phyloP scores from a whole-genome alignment of 2,797 vertebrate genomes.

The Vireo griseus region DNA sequence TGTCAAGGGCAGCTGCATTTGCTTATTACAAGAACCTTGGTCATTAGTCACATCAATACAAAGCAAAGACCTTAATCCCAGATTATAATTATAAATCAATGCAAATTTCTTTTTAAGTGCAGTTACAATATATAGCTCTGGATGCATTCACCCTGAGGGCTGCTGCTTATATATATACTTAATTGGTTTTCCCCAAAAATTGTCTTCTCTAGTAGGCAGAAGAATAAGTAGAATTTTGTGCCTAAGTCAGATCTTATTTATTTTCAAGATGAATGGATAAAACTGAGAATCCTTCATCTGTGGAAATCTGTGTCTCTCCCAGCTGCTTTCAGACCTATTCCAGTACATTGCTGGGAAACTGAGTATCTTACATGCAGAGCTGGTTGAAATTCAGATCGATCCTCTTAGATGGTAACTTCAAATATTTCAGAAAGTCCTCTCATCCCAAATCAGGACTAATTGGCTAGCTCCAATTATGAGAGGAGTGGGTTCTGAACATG shows the following conservation, averaged over 20 bases:
- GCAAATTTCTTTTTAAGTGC: slow-evolving; percentile 27
- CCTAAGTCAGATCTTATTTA: not conserved
- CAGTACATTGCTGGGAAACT: not conserved
- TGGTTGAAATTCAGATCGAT: not conserved
- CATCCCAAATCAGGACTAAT: not conserved
- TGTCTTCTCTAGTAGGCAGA: not conserved
- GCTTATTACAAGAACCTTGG: slow-evolving; percentile 47
- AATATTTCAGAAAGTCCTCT: not conserved
- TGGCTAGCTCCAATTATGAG: not conserved
- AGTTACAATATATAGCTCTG: not conserved
- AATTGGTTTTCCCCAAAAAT: not conserved
- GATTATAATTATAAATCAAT: slow-evolving; percentile 39
- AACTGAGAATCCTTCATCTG: not conserved
- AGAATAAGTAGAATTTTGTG: not conserved
- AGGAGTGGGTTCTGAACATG: not conserved
- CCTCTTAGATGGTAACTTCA: not conserved
- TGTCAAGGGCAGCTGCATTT: slow-evolving; percentile 65
- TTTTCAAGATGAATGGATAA: not conserved
- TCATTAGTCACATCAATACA: slow-evolving; percentile 43
- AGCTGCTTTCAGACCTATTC: not conserved
- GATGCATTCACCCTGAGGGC: not conserved
- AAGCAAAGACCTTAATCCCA: slow-evolving; percentile 9
- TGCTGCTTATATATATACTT: not conserved
- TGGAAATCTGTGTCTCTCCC: not conserved
- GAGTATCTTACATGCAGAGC: not conserved